A percentile compares a stretch with the other conserved stretches of the same genome.
These are phyloP conservation scores for Etia nguti DNA, from an alignment of 2,113 vertebrate genomes.

Conservation along the genomic window DNA sequence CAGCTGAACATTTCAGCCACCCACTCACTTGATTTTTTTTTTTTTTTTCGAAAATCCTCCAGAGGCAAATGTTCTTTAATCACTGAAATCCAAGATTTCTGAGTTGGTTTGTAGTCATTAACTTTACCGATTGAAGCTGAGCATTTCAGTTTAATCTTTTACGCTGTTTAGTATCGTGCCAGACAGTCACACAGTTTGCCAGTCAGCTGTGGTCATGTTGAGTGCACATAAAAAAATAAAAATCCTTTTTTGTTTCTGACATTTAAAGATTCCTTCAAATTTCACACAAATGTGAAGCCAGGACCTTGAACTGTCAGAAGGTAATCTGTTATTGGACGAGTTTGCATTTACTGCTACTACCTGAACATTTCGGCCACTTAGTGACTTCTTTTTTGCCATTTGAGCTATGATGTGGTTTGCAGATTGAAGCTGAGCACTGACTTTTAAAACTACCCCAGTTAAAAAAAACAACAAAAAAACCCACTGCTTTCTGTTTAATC, in stretches of 20 bases:
- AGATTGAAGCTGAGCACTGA: not conserved
- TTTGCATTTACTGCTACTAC: not conserved
- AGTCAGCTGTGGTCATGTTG: not conserved
- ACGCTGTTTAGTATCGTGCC: not conserved
- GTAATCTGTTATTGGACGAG: not conserved
- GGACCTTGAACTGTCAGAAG: not conserved
- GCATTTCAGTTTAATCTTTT: not conserved
- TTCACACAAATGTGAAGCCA: not conserved
- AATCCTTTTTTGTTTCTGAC: not conserved
- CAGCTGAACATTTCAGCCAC: not conserved
- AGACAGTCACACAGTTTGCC: not conserved
- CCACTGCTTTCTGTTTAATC: not conserved
- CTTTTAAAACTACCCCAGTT: not conserved
- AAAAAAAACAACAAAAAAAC: not conserved
- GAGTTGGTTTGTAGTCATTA: not conserved
- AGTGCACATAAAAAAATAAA: not conserved
- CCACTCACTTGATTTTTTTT: not conserved
- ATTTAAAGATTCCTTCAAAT: not conserved
- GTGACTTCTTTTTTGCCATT: not conserved
- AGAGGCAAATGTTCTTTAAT: not conserved
- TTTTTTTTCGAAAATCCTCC: not conserved
- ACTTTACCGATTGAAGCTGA: not conserved
- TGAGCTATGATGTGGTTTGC: not conserved
- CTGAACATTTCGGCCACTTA: not conserved
- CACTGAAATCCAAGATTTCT: not conserved